These are phyloP conservation scores for Chironomus riparius DNA, from an alignment of 2,888 invertebrate species.

Conservation along the genomic window DNA sequence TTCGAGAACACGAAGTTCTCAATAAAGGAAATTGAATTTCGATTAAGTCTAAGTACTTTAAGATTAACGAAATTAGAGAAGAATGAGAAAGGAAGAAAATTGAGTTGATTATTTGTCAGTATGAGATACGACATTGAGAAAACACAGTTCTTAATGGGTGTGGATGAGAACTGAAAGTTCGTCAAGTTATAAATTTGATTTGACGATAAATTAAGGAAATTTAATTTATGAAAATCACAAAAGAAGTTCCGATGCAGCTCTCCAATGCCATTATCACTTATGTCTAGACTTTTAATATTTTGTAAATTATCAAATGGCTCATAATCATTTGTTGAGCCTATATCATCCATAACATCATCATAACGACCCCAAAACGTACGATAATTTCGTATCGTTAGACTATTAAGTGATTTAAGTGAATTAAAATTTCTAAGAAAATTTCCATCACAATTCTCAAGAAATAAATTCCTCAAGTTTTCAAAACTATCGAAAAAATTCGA, in stretches of 20 bases:
- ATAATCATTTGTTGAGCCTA: constrained; percentile 3
- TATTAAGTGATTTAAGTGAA: constrained; percentile 4
- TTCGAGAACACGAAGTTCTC: constrained; percentile 24
- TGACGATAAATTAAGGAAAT: constrained; percentile 18
- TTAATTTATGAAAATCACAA: constrained; percentile 25
- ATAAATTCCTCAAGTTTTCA: constrained; percentile 25
- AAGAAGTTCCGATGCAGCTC: constrained; percentile 23
- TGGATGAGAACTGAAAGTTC: constrained; percentile 22
- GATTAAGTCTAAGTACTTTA: constrained; percentile 18
- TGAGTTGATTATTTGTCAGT: constrained; percentile 21
- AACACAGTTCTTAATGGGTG: constrained; percentile 23
- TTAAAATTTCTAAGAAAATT: constrained; percentile 19
- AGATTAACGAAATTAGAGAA: constrained; percentile 25
- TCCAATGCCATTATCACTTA: constrained; percentile 13
- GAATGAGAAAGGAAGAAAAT: constrained; percentile 27
- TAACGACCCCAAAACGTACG: constrained; percentile 9
- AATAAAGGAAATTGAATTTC: constrained; percentile 25
- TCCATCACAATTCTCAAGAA: constrained; percentile 27
- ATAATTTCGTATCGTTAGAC: constrained; percentile 24
- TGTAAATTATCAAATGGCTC: constrained; percentile 23
- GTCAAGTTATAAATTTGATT: constrained; percentile 26
- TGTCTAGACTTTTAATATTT: constrained; percentile 17
- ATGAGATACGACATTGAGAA: constrained; percentile 23
- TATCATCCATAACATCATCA: constrained; percentile 16
- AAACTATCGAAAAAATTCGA: constrained; percentile 21